phyloP scores from a whole-genome alignment of 2,113 vertebrate genomes.

The Rhineura floridana region DNA sequence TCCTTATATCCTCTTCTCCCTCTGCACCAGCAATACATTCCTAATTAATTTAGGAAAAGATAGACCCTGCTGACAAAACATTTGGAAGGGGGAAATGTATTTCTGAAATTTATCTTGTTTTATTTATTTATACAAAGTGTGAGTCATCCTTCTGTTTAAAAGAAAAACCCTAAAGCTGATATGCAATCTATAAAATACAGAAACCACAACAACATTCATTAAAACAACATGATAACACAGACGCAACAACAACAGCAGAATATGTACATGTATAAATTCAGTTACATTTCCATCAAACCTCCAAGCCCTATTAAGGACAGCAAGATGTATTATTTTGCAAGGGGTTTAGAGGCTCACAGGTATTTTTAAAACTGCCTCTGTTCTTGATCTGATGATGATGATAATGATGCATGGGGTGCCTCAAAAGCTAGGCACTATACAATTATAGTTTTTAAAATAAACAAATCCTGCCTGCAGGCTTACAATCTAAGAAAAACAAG shows the following conservation, averaged over 20 bases:
- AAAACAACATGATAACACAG: background rate
- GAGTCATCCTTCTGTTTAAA: background rate
- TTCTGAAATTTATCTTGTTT: background rate
- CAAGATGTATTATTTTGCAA: background rate
- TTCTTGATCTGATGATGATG: background rate
- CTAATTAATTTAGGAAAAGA: constrained; percentile 18
- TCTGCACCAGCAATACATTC: background rate
- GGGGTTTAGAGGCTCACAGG: background rate
- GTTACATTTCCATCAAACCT: background rate
- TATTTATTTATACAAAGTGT: constrained; percentile 9
- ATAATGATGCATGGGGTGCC: background rate
- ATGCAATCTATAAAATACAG: background rate
- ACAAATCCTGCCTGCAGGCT: background rate
- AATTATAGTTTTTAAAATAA: background rate
- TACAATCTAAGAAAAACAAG: background rate
- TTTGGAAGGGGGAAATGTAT: background rate
- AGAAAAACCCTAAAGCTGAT: background rate
- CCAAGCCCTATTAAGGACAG: background rate
- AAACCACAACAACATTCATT: background rate
- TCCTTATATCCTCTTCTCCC: background rate
- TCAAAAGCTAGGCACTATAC: background rate
- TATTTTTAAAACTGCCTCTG: background rate
- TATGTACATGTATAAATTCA: background rate
- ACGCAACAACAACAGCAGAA: background rate
- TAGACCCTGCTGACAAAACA: background rate